Base-by-base conservation (phyloP, 2,888 invertebrate genomes). In the Pachydiplax longipennis region DNA sequence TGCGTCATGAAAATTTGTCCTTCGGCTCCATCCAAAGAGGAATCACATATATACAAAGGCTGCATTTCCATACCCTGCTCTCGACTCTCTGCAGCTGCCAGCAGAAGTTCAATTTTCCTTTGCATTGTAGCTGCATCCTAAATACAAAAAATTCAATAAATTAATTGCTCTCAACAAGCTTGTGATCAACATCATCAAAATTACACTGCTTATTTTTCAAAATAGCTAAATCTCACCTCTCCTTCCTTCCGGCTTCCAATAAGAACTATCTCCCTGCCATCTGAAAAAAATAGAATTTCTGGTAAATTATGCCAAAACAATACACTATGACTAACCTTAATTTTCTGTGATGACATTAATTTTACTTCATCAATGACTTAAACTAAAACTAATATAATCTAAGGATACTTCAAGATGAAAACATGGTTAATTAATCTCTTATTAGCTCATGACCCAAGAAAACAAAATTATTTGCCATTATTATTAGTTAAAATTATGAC, bases 11-110 rank as follows among this genome's bases (percentile, higher is more conserved):
- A 87, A 61, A 87, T 65, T 37, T 87, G 87, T 40, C 87, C 87
- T n/a, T 87, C 87, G 0, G 83, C 58, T 37, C 87, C 87, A 35
- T 87, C 87, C 18, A 87, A 37, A 37, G 87, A 87, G 6, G 87
- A 61, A 61, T 87, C 87, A 35, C 87, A 87, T 35, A 87, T 61
- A 25, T 87, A 87, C 18, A 87, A 65, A 31, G 87, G 65, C 61
- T 87, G 87, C 65, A 87, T 65, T 37, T 87, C 87, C 87, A 87
- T 87, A 13, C 87, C 87, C 37, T 87, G 87, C n/a, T 87, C 87
- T n/a, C 87, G 53, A 61, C 61, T 61, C 65, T 87, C 87, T 13
- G 87, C 87, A n/a, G 87, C 87, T 37, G 87, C 87, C 40, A 87
- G 61, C 12, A 87, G 48, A 10, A 87, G 37, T 35, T 87, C 87